A percentile compares a stretch with the other conserved stretches of the same genome.
Evolutionary conservation across 2,888 invertebrate genomes (phyloP).

Genomic region (Drosophila crucigera): DNA sequence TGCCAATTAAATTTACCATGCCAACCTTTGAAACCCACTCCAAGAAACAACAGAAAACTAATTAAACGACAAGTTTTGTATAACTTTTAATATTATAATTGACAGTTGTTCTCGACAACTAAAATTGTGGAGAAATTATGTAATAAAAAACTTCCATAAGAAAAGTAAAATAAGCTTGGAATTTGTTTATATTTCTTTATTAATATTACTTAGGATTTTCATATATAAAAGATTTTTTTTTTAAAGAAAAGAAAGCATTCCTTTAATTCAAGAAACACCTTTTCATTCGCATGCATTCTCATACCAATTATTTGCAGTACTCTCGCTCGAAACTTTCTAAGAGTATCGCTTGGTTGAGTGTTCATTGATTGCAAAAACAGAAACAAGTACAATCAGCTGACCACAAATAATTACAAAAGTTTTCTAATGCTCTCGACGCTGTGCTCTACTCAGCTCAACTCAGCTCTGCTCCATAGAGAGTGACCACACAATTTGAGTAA

Average conservation of each 20-base stretch:
- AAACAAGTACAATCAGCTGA: slow-evolving; percentile 28
- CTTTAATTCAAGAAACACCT: neutral
- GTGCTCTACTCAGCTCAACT: slow-evolving; percentile 1
- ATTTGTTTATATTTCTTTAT: neutral
- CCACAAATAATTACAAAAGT: slow-evolving; percentile 58
- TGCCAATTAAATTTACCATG: slow-evolving; percentile 7
- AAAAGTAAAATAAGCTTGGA: neutral
- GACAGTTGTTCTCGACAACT: neutral
- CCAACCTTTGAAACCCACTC: neutral
- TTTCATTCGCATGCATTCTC: slow-evolving; percentile 3
- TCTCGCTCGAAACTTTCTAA: slow-evolving; percentile 4
- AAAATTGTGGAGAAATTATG: neutral
- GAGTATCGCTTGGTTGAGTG: slow-evolving; percentile 3
- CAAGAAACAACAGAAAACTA: neutral
- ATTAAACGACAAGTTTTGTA: neutral
- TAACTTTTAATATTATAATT: neutral
- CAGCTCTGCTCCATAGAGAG: slow-evolving; percentile 44
- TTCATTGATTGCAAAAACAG: slow-evolving; percentile 5
- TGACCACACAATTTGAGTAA: slow-evolving; percentile 29
- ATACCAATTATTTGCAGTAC: neutral
- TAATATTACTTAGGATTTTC: neutral
- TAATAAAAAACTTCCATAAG: neutral
- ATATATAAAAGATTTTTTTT: neutral
- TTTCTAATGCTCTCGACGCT: slow-evolving; percentile 29
- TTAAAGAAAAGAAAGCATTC: neutral